A percentile compares a stretch with the other conserved stretches of the same genome.
Conservation (phyloP, 1,140 invertebrate species). For the Muscidifurax raptorellus region DNA sequence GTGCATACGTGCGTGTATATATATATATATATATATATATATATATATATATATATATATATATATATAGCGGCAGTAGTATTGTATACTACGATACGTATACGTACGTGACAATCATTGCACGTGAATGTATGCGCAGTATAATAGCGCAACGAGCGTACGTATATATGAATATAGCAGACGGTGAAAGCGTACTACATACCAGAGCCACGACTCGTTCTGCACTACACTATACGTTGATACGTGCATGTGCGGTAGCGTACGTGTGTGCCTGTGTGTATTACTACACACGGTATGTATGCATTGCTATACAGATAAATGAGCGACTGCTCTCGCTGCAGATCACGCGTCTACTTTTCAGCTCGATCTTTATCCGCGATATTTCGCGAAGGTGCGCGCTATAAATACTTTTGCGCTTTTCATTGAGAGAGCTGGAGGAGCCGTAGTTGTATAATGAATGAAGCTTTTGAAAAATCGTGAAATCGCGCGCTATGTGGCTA, state of each 20-base stretch:
- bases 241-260: neutral
- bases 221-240: constrained; percentile 48
- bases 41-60: too few relatives aligned
- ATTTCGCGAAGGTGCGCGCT: neutral
- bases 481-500: too few relatives aligned
- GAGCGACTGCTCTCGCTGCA: neutral
- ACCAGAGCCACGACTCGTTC: constrained; percentile 59
- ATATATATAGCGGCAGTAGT: neutral
- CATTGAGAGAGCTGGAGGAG: too few relatives aligned
- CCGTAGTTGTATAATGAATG: neutral
- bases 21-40: too few relatives aligned
- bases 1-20: constrained; percentile 1
- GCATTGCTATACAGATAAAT: constrained; percentile 9
- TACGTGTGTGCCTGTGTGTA: neutral
- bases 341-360: neutral
- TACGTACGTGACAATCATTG: constrained; percentile 47
- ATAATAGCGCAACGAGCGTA: constrained; percentile 43
- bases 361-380: neutral
- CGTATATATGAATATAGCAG: constrained; percentile 69
- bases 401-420: too few relatives aligned
- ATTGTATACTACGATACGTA: constrained; percentile 38
- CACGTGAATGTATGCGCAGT: constrained; percentile 43
- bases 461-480: neutral
- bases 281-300: neutral
- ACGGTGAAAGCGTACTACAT: constrained; percentile 71